Evolutionary conservation across 2,888 invertebrate species (phyloP).

Genomic region (Caenorhabditis uteleia): DNA sequence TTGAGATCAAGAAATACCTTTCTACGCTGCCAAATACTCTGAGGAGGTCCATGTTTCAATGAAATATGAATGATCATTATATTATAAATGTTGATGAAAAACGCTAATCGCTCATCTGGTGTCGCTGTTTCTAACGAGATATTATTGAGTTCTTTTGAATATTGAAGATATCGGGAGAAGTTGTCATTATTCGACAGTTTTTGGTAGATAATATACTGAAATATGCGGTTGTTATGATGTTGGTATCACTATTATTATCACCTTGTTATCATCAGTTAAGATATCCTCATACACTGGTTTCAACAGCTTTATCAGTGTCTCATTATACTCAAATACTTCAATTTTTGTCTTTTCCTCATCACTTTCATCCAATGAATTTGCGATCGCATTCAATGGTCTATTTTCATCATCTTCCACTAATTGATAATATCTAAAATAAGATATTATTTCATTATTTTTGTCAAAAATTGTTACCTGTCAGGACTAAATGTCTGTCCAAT

Average conservation of each 20-base stretch:
- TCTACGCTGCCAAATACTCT: constrained; percentile 72
- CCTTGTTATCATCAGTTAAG: constrained; percentile 69
- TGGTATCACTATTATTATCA: constrained; percentile 25
- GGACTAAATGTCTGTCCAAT: constrained; percentile 53
- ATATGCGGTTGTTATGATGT: background rate
- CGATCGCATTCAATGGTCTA: constrained; percentile 69
- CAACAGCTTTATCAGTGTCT: constrained; percentile 70
- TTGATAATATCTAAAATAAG: constrained; percentile 37
- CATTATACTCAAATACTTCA: constrained; percentile 68
- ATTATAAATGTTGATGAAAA: constrained; percentile 74
- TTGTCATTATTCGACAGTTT: constrained; percentile 70
- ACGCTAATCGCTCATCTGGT: constrained; percentile 69
- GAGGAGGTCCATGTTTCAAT: constrained; percentile 70
- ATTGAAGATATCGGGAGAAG: constrained; percentile 69
- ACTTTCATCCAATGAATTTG: constrained; percentile 3
- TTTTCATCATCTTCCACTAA: constrained; percentile 70
- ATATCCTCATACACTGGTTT: constrained; percentile 70
- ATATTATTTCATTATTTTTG: background rate
- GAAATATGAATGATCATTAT: constrained; percentile 73
- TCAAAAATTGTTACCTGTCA: constrained; percentile 37
- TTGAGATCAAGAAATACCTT: constrained; percentile 67
- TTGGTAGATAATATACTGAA: constrained; percentile 70
- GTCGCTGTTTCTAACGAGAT: constrained; percentile 54
- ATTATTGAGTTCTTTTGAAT: constrained; percentile 70
- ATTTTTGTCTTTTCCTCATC: constrained; percentile 13